Percentiles rank a stretch among this genome's conserved stretches.
These are phyloP conservation scores for Drosophila elegans DNA, from an alignment of 1,140 invertebrate genomes.

Conservation along the genomic window DNA sequence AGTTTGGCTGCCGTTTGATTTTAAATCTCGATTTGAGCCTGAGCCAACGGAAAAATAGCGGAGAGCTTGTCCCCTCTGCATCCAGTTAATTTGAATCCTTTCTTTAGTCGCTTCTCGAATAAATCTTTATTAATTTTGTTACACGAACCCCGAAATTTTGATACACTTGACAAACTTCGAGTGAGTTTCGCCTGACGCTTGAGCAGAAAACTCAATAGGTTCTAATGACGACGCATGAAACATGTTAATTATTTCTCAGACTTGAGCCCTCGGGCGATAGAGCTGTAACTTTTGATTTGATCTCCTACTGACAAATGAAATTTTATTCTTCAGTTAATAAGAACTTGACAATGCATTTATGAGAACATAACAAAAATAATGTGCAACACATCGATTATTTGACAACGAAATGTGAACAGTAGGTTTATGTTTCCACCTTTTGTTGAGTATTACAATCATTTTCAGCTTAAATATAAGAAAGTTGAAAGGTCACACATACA, in stretches of 20 bases:
- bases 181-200: constrained; percentile 51
- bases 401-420: constrained; percentile 59
- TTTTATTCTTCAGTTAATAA: constrained; percentile 19
- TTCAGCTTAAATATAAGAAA: constrained; percentile 48
- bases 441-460: constrained; percentile 39
- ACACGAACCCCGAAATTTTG: constrained; percentile 17
- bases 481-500: constrained; percentile 49
- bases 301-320: constrained; percentile 40
- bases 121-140: constrained; percentile 48
- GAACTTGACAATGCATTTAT: constrained; percentile 40
- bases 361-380: constrained; percentile 16
- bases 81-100: constrained; percentile 15
- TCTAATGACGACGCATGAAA: constrained; percentile 48
- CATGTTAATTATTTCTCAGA: constrained; percentile 43
- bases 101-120: constrained; percentile 48
- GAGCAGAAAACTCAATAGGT: constrained; percentile 43
- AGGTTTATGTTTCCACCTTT: constrained; percentile 46
- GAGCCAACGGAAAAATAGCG: not conserved
- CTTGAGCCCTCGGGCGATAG: constrained; percentile 23
- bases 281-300: constrained; percentile 48
- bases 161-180: constrained; percentile 11
- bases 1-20: constrained; percentile 24
- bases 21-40: constrained; percentile 23
- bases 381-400: constrained; percentile 29
- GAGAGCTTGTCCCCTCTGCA: not conserved